Evolutionary conservation across 2,113 vertebrate species (phyloP).

Genomic region (Leucopsar rothschildi): DNA sequence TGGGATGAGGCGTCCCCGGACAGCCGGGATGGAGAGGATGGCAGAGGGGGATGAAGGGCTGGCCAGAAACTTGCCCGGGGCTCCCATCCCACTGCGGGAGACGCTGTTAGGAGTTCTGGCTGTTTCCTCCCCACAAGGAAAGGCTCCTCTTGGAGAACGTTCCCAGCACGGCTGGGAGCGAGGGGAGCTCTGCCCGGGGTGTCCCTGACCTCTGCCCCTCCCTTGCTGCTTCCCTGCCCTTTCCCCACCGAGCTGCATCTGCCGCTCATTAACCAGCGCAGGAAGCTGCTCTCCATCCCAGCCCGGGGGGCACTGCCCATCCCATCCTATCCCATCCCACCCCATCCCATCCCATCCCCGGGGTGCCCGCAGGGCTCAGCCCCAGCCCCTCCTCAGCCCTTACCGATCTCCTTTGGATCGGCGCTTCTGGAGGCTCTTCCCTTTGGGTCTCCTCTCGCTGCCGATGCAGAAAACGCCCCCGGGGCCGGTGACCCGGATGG

Average conservation of each 20-base stretch:
- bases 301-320: background rate
- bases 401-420: constrained; percentile 94
- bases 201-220: constrained; percentile 78
- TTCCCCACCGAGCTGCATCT: constrained; percentile 78
- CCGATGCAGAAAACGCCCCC: constrained; percentile 90
- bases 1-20: background rate
- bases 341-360: background rate
- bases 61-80: background rate
- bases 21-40: background rate
- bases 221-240: constrained; percentile 35
- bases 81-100: background rate
- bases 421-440: constrained; percentile 91
- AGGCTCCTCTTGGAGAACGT: background rate
- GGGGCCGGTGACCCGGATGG: constrained; percentile 88
- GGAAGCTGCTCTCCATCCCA: constrained; percentile 17
- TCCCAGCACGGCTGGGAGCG: background rate
- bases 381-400: background rate
- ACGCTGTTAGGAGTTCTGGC: background rate
- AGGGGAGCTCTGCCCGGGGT: constrained; percentile 25
- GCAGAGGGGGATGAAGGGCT: background rate
- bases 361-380: background rate
- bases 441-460: constrained; percentile 91
- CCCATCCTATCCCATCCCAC: background rate
- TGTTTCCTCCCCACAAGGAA: constrained; percentile 6
- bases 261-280: constrained; percentile 79